phyloP scores from a whole-genome alignment of 1,140 invertebrate genomes.

The Wiebesia pumilae region DNA sequence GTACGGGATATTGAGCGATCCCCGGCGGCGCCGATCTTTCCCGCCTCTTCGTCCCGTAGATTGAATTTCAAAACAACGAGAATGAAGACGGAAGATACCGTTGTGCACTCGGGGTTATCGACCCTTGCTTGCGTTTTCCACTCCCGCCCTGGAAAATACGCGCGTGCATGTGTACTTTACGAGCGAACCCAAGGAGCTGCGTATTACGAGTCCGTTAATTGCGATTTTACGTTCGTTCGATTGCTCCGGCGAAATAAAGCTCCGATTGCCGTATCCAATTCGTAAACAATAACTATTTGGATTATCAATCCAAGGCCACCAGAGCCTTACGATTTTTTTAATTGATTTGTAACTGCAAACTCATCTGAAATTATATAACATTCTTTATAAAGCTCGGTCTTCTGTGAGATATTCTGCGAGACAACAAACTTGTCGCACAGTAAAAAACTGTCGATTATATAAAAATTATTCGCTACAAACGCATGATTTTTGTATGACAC shows the following conservation, averaged over 20 bases:
- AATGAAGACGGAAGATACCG: slow-evolving; percentile 17
- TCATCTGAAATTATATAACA: background rate
- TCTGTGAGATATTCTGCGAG: background rate
- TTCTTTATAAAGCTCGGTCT: background rate
- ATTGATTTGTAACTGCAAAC: background rate
- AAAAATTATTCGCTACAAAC: background rate
- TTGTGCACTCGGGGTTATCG: background rate
- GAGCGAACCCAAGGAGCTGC: background rate
- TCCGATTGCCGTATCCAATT: background rate
- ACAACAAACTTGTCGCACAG: background rate
- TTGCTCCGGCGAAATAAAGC: background rate
- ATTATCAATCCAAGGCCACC: background rate
- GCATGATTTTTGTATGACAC: too few relatives aligned
- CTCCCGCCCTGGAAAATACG: background rate
- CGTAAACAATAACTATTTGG: background rate
- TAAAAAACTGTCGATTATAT: background rate
- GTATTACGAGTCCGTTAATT: background rate
- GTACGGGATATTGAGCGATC: background rate
- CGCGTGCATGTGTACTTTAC: too few relatives aligned
- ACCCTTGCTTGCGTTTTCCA: background rate
- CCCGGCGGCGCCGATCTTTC: background rate
- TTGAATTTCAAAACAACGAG: background rate
- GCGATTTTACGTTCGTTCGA: background rate
- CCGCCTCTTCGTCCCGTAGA: background rate
- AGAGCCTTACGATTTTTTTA: background rate